A percentile compares a stretch with the other conserved stretches of the same genome.
Conservation (phyloP, 2,113 vertebrate genomes). For the Oenanthe melanoleuca region DNA sequence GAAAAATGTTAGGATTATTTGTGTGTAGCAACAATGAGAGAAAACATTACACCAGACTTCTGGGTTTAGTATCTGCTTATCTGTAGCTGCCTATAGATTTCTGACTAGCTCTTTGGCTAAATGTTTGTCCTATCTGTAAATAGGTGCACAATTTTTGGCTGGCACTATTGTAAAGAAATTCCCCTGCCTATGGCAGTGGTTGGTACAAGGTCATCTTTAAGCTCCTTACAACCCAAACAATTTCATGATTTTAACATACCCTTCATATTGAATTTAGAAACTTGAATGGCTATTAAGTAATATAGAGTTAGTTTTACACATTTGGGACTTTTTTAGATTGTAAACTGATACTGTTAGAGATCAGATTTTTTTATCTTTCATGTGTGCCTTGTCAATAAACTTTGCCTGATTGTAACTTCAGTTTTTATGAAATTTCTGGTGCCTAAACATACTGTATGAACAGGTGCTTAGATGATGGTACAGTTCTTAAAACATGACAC, state of each 20-base stretch:
- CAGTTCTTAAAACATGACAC: conserved; percentile 68
- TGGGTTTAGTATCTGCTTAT: conserved; percentile 44
- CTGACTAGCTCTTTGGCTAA: conserved; percentile 59
- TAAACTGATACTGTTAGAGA: conserved; percentile 66
- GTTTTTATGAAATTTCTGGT: conserved; percentile 74
- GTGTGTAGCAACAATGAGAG: neutral
- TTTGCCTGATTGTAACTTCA: conserved; percentile 68
- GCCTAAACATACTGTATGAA: conserved; percentile 74
- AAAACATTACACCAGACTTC: conserved; percentile 27
- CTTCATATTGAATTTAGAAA: conserved; percentile 69
- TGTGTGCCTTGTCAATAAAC: conserved; percentile 80
- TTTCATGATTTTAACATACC: neutral
- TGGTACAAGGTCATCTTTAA: neutral
- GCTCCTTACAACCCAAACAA: neutral
- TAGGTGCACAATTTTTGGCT: conserved; percentile 61
- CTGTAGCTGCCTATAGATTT: conserved; percentile 56
- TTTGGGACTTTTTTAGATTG: conserved; percentile 67
- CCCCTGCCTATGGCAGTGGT: neutral
- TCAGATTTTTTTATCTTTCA: conserved; percentile 70
- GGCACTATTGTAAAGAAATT: conserved; percentile 1
- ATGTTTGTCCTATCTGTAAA: conserved; percentile 17
- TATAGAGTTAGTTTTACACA: conserved; percentile 60
- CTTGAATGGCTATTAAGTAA: conserved; percentile 54
- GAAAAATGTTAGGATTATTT: neutral
- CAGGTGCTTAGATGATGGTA: conserved; percentile 78